Evolutionary conservation across 1,140 invertebrate genomes (phyloP).

Genomic region (Nasonia longicornis): DNA sequence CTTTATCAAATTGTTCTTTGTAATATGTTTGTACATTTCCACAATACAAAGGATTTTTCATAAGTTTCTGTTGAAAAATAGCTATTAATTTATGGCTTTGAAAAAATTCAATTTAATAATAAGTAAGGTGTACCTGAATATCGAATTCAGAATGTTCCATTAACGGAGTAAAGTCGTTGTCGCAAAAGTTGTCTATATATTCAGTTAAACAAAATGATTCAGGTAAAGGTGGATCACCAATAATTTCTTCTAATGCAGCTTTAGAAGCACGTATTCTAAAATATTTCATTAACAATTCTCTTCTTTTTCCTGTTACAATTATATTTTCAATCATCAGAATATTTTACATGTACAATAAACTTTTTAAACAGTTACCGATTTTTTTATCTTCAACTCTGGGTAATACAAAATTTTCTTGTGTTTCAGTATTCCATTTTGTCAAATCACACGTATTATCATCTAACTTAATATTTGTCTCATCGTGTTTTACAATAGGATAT

Average conservation of each 20-base stretch:
- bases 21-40: slow-evolving; percentile 48
- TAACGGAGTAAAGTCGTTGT: slow-evolving; percentile 48
- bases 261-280: slow-evolving; percentile 44
- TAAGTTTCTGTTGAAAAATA: slow-evolving; percentile 48
- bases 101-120: slow-evolving; percentile 28
- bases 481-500: slow-evolving; percentile 39
- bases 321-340: slow-evolving; percentile 29
- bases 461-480: slow-evolving; percentile 34
- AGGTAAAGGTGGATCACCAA: slow-evolving; percentile 36
- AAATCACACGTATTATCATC: slow-evolving; percentile 14
- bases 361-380: slow-evolving; percentile 45
- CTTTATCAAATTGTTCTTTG: slow-evolving; percentile 50
- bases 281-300: slow-evolving; percentile 49
- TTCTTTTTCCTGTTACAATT: slow-evolving; percentile 46
- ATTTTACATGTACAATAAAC: slow-evolving; percentile 31
- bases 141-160: slow-evolving; percentile 46
- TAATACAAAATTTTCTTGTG: slow-evolving; percentile 40
- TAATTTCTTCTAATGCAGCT: slow-evolving; percentile 45
- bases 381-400: slow-evolving; percentile 37
- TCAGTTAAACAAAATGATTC: slow-evolving; percentile 44
- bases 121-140: slow-evolving; percentile 44
- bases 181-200: slow-evolving; percentile 51
- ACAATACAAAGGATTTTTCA: slow-evolving; percentile 50
- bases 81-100: slow-evolving; percentile 19
- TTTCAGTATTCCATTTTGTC: slow-evolving; percentile 41